Conservation (phyloP, 2,888 invertebrate species). For the Nephrotoma appendiculata region DNA sequence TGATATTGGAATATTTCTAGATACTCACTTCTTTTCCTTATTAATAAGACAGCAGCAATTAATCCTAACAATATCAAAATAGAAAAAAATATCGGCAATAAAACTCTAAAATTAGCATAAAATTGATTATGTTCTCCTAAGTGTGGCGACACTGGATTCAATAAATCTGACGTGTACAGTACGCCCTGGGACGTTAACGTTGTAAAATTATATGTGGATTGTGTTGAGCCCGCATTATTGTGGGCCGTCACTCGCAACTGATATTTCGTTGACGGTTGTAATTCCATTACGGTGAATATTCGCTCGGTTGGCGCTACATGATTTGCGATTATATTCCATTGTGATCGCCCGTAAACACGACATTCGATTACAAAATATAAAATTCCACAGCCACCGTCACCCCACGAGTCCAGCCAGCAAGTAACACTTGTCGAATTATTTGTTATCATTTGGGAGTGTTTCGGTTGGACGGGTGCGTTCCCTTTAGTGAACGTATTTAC, state of each 20-base stretch:
- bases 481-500: conserved; percentile 74
- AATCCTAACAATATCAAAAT: conserved; percentile 49
- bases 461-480: conserved; percentile 63
- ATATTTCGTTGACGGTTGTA: conserved; percentile 62
- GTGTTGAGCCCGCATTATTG: conserved; percentile 75
- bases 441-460: conserved; percentile 66
- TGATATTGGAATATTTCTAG: not conserved
- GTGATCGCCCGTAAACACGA: conserved; percentile 38
- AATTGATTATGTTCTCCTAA: conserved; percentile 45
- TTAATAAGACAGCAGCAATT: conserved; percentile 52
- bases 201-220: conserved; percentile 71
- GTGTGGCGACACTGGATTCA: conserved; percentile 52
- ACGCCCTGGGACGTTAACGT: conserved; percentile 61
- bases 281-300: conserved; percentile 63
- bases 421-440: conserved; percentile 77
- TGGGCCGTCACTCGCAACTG: conserved; percentile 62
- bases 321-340: conserved; percentile 68
- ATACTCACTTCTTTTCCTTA: conserved; percentile 51
- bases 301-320: conserved; percentile 70
- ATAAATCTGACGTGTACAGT: conserved; percentile 44
- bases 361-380: conserved; percentile 76
- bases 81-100: conserved; percentile 50
- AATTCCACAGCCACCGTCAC: conserved; percentile 78
- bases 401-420: conserved; percentile 77
- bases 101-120: conserved; percentile 47